These are phyloP conservation scores for Lasioglossum zephyrum DNA, from an alignment of 2,888 invertebrate species.

Conservation along the genomic window DNA sequence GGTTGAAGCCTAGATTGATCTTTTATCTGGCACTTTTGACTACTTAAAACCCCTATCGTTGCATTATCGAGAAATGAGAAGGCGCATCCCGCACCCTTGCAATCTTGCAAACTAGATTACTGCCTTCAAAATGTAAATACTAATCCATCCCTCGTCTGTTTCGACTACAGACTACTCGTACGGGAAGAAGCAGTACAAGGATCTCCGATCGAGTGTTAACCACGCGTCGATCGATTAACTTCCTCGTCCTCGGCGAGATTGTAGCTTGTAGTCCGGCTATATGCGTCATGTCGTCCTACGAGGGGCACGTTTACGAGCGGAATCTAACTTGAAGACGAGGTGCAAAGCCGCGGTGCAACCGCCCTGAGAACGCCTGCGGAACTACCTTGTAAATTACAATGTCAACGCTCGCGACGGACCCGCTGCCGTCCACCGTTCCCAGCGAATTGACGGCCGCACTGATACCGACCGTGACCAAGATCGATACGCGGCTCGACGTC, in stretches of 20 bases:
- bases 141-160: neutral
- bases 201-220: neutral
- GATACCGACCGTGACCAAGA: conserved; percentile 77
- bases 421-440: conserved; percentile 72
- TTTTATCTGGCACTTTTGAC: too few relatives aligned
- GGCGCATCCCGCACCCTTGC: too few relatives aligned
- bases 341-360: conserved; percentile 28
- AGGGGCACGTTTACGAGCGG: conserved; percentile 55
- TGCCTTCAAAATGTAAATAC: neutral
- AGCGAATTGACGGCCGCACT: conserved; percentile 77
- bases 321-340: conserved; percentile 59
- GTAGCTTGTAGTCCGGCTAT: conserved; percentile 17
- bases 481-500: conserved; percentile 77
- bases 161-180: neutral
- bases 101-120: too few relatives aligned
- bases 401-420: conserved; percentile 77
- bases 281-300: conserved; percentile 60
- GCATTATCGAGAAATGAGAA: too few relatives aligned
- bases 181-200: neutral
- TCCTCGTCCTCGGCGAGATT: neutral
- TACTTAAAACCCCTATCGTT: too few relatives aligned
- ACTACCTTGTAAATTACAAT: conserved; percentile 68
- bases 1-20: too few relatives aligned
- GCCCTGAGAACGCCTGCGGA: neutral
- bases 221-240: neutral